These are phyloP conservation scores for Phyllotis vaccarum DNA, from an alignment of 2,797 vertebrate species.

Conservation along the genomic window DNA sequence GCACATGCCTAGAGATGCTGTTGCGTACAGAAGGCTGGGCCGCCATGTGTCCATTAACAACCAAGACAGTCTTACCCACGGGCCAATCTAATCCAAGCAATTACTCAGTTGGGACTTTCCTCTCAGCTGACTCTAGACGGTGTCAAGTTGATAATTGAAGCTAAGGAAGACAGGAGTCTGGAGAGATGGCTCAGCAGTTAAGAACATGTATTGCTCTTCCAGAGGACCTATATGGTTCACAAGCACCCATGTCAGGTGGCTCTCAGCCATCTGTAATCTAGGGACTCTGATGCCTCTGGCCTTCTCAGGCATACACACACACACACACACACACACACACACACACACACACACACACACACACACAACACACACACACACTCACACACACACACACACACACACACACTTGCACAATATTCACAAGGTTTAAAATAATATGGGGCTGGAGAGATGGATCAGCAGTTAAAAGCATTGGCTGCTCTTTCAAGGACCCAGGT, in stretches of 20 bases:
- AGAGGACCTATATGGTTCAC: not conserved
- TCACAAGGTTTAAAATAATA: not conserved
- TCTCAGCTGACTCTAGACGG: not conserved
- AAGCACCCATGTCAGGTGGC: not conserved
- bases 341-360: not conserved
- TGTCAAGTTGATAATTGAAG: not conserved
- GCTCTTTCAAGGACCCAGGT: not conserved
- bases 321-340: not conserved
- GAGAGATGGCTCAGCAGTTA: not conserved
- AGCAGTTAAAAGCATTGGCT: not conserved
- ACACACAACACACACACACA: not conserved
- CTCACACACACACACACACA: not conserved
- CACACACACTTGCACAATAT: not conserved
- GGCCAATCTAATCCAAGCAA: not conserved
- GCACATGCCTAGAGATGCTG: too few species aligned
- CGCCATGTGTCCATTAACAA: not conserved
- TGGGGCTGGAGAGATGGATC: not conserved
- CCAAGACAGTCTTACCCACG: not conserved
- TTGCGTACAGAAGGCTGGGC: not conserved
- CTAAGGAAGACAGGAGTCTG: not conserved
- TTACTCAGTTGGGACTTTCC: not conserved
- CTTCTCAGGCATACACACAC: not conserved
- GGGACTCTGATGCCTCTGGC: not conserved
- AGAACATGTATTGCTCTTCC: not conserved
- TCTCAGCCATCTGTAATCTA: not conserved